Percentiles rank a stretch among this genome's conserved stretches.
Conservation (phyloP, 2,888 invertebrate species). For the Perizoma affinitatum region DNA sequence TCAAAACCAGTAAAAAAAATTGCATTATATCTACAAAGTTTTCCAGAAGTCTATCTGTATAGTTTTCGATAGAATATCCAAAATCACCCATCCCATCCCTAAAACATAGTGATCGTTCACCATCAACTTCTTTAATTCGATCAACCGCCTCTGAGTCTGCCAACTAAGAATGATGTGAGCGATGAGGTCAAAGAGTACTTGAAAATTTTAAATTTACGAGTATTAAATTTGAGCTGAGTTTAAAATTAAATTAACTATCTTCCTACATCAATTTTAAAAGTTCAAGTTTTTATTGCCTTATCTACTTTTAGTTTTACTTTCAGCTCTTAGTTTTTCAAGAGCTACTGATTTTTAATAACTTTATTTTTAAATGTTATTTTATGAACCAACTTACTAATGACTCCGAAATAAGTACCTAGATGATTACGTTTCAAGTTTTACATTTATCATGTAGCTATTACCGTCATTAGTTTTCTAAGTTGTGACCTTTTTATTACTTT, state of each 20-base stretch:
- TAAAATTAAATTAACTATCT: conserved; percentile 61
- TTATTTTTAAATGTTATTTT: conserved; percentile 10
- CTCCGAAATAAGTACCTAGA: conserved; percentile 6
- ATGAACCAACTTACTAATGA: conserved; percentile 8
- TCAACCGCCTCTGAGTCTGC: conserved; percentile 67
- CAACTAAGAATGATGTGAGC: conserved; percentile 53
- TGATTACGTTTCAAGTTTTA: background rate
- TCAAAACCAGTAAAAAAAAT: no score
- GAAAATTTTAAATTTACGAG: conserved; percentile 74
- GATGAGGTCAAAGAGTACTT: conserved; percentile 63
- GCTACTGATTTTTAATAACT: conserved; percentile 31
- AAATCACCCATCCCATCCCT: conserved; percentile 44
- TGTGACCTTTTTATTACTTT: no score
- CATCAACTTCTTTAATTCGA: conserved; percentile 73
- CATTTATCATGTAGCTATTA: no score
- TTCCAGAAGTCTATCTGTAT: no score
- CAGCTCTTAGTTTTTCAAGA: conserved; percentile 15
- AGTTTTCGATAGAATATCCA: no score
- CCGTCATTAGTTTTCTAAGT: no score
- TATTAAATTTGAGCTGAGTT: conserved; percentile 65
- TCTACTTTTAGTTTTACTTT: conserved; percentile 27
- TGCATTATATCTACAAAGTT: no score
- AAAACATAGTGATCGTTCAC: conserved; percentile 57
- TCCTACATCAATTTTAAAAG: conserved; percentile 33
- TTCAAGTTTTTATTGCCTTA: conserved; percentile 31